Evolutionary conservation across 2,797 vertebrate genomes (phyloP).

Genomic region (Lagodon rhomboides): DNA sequence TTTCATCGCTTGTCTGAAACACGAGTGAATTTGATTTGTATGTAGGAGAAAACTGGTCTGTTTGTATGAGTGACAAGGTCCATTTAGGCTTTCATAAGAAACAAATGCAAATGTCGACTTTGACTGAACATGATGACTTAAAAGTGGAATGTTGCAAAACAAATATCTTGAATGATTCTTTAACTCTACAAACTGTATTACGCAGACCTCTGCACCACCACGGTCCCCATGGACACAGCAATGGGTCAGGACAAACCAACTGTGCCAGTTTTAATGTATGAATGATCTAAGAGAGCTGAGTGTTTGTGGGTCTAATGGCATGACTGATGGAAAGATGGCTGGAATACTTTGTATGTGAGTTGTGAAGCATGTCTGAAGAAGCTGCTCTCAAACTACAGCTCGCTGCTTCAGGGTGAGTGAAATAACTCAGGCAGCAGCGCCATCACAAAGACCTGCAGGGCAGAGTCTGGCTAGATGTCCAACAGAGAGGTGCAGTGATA

Average conservation of each 20-base stretch:
- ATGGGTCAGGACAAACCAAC: not conserved
- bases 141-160: not conserved
- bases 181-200: too few relatives aligned
- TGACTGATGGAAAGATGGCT: not conserved
- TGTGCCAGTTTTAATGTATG: not conserved
- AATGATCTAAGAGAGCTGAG: not conserved
- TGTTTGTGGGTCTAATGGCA: conserved; percentile 6
- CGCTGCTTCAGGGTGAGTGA: not conserved
- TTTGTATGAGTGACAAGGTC: too few relatives aligned
- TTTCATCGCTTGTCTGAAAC: too few relatives aligned
- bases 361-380: conserved; percentile 10
- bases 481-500: conserved; percentile 2
- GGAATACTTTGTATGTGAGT: not conserved
- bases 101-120: not conserved
- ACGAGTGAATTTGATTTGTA: too few relatives aligned
- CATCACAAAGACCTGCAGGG: conserved; percentile 13
- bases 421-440: not conserved
- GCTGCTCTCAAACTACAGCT: not conserved
- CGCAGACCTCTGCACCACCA: not conserved
- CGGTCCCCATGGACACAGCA: not conserved
- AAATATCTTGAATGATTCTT: not conserved
- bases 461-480: not conserved
- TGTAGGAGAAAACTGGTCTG: too few relatives aligned
- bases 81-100: too few relatives aligned
- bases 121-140: not conserved